Evolutionary conservation across 1,140 invertebrate genomes (phyloP).

Genomic region (Diorhabda carinulata): DNA sequence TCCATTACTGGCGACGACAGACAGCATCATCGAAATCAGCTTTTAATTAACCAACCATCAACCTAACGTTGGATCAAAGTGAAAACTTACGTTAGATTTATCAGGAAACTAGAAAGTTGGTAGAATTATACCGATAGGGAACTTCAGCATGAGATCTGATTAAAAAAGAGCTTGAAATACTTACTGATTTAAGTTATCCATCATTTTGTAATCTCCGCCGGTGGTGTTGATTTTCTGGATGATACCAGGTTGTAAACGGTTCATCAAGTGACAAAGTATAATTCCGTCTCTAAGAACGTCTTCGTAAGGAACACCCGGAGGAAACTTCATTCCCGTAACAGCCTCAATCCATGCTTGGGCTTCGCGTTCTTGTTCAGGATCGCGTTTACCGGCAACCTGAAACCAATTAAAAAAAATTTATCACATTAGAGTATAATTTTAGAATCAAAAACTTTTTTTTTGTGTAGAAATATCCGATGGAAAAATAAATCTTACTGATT

Average conservation of each 20-base stretch:
- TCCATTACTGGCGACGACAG: too few species aligned
- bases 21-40: background rate
- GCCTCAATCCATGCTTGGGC: conserved; percentile 86
- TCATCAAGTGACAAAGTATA: conserved; percentile 79
- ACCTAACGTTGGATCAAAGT: background rate
- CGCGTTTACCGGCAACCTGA: conserved; percentile 78
- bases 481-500: too few species aligned
- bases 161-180: conserved; percentile 38
- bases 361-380: conserved; percentile 77
- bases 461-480: too few species aligned
- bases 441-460: too few species aligned
- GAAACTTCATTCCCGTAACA: conserved; percentile 77
- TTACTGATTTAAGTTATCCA: conserved; percentile 90
- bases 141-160: background rate
- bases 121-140: background rate
- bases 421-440: too few species aligned
- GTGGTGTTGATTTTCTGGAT: conserved; percentile 82
- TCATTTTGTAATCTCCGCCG: conserved; percentile 89
- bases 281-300: conserved; percentile 79
- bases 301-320: conserved; percentile 64
- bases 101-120: background rate
- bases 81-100: conserved; percentile 1
- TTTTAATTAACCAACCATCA: background rate
- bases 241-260: conserved; percentile 76
- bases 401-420: too few species aligned